phyloP scores from a whole-genome alignment of 2,113 vertebrate species.

The Platycercus adscitus region DNA sequence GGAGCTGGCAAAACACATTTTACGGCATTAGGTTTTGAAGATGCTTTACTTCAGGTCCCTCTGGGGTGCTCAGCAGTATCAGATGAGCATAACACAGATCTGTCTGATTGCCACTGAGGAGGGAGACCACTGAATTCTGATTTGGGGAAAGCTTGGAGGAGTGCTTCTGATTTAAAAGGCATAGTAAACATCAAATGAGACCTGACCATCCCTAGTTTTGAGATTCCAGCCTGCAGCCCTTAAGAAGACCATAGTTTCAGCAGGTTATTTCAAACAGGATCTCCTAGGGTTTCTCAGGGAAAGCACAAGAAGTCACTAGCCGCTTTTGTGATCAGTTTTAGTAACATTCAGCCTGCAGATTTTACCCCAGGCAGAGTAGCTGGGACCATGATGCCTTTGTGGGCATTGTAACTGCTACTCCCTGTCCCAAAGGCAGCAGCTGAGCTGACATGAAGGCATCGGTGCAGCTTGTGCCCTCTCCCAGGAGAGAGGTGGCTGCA shows the following conservation, averaged over 20 bases:
- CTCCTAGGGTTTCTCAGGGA: background rate
- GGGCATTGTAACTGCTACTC: background rate
- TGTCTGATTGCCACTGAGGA: rapidly evolving
- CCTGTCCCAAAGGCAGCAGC: background rate
- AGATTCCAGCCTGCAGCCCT: background rate
- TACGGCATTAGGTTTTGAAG: background rate
- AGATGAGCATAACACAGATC: background rate
- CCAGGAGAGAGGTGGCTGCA: background rate
- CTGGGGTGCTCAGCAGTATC: background rate
- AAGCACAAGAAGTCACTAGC: background rate
- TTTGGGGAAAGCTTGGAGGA: background rate
- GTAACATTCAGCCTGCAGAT: background rate
- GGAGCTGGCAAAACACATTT: background rate
- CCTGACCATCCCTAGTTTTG: background rate
- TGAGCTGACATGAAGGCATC: background rate
- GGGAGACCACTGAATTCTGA: background rate
- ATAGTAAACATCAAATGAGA: background rate
- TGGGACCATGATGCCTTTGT: background rate
- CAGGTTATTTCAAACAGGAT: background rate
- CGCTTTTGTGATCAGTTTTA: background rate
- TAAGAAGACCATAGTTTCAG: background rate
- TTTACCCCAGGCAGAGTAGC: background rate
- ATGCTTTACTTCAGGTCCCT: background rate
- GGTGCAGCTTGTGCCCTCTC: background rate
- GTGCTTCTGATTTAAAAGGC: background rate